These are phyloP conservation scores for Drosophila albomicans DNA, from an alignment of 1,140 invertebrate genomes.

Conservation along the genomic window DNA sequence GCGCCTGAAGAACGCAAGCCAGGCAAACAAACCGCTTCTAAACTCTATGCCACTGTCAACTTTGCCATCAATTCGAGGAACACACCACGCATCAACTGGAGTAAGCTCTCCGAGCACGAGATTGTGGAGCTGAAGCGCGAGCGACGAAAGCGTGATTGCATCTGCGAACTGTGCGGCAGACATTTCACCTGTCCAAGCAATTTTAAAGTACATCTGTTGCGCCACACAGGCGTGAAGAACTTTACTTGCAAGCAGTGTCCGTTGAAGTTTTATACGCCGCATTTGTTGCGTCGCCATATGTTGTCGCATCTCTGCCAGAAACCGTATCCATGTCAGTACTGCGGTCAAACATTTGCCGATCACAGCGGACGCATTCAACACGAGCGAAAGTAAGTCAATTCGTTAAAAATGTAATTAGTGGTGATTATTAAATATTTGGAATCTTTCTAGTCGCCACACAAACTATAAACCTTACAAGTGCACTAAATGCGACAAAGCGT, in stretches of 20 bases:
- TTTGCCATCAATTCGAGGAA: constrained; percentile 44
- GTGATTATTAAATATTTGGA: neutral
- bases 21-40: neutral
- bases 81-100: constrained; percentile 60
- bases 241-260: constrained; percentile 56
- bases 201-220: constrained; percentile 68
- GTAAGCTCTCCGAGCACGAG: constrained; percentile 60
- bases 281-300: constrained; percentile 60
- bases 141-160: constrained; percentile 66
- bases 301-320: constrained; percentile 43
- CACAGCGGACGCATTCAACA: constrained; percentile 63
- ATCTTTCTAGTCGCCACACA: constrained; percentile 55
- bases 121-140: constrained; percentile 61
- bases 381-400: constrained; percentile 54
- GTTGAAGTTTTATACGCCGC: constrained; percentile 64
- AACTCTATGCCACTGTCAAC: constrained; percentile 42
- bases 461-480: constrained; percentile 97
- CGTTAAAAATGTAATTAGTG: neutral
- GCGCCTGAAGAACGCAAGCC: neutral
- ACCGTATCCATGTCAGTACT: constrained; percentile 61
- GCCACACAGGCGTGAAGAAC: constrained; percentile 55
- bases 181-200: constrained; percentile 71
- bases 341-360: constrained; percentile 58
- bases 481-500: constrained; percentile 98
- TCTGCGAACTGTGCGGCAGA: constrained; percentile 65